Evolutionary conservation across 2,797 vertebrate species (phyloP), one percentile per base, ranked within the genome.

Genomic region (Acanthurus leucopareius): DNA sequence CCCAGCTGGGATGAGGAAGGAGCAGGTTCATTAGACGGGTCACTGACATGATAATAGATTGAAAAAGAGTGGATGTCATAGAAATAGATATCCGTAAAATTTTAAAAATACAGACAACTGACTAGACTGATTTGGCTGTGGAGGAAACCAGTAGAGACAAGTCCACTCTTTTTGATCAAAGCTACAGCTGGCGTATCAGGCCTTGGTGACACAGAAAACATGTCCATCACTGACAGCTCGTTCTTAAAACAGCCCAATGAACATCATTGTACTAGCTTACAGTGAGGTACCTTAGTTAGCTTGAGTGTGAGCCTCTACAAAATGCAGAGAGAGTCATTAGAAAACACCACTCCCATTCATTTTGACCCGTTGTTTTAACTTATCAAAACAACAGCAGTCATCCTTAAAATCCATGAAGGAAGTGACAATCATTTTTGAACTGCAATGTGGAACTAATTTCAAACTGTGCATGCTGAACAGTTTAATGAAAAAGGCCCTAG

Each of bases 41-140:
- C 10, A 44, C 73, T 45, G 10, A 83, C 80, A 62, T 66, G 67
- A 86, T 75, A 85, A 69, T 10, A 72, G 51, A 7, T 8, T 11
- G 57, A 40, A 73, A 69, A 54, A 72, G 13, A 65, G 58, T 73
- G 67, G 49, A 79, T 74, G 71, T 77, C 47, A 61, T 40, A 6
- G 48, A 87, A 90, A 89, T 76, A 86, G 66, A 92, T 77, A 80
- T 87, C 78, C 15, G 67, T 57, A 73, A 38, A 60, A 62, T 16
- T 19, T 25, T 40, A 77, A 84, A 82, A 84, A 79, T 73, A 88
- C n/a, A 73, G 49, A 83, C 42, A 59, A 28, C 81, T 82, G 83
- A 87, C 79, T 84, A 20, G 47, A 70, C 65, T 57, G 40, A 71
- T 82, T 70, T 77, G 16, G 64, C 32, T 20, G 15, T 2, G 4